Evolutionary conservation across 1,140 invertebrate genomes (phyloP), one percentile per base, ranked within the genome.

Genomic region (Caenorhabditis inopinata): DNA sequence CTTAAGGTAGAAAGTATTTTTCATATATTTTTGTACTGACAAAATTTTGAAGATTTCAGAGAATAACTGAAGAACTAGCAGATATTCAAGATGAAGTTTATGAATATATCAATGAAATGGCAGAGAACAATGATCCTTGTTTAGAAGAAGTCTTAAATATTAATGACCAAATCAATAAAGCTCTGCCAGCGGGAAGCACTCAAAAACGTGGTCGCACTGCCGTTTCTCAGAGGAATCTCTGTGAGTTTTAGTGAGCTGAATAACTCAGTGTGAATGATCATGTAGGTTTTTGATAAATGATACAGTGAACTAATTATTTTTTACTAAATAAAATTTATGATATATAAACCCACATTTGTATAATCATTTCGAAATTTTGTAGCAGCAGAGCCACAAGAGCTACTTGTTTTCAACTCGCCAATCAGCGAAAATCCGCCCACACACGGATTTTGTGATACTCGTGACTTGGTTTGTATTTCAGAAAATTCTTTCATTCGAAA

Each of bases 71-170:
- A 9, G 58, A 68, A 27, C 32, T 68, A 0, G 21, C n/a, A 21
- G 29, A 68, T 38, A 29, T 68, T 68, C 58, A 68, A 68, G n/a
- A 23, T 21, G 11, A 2, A 2, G 23, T 68, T 42, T 68, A 68
- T 25, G 58, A 18, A 27, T 68, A 68, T 12, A 32, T n/a, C 58
- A 68, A 68, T 16, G 58, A 68, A 21, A 7, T 68, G 1, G 58
- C 58, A 23, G 58, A 68, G n/a, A 68, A 68, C 58, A 68, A 68
- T 68, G 58, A 68, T 68, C 58, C 58, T 21, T 68, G 58, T 12
- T 21, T 68, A 25, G 58, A 68, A 68, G 58, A 68, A 68, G 58
- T 68, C 38, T 68, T 68, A 68, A 68, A 68, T 68, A 68, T 68
- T 68, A 68, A 68, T n/a, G 58, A 68, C 32, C 58, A 68, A 38